These are phyloP conservation scores for Odontomyia ornata DNA, from an alignment of 2,888 invertebrate species.

Conservation along the genomic window DNA sequence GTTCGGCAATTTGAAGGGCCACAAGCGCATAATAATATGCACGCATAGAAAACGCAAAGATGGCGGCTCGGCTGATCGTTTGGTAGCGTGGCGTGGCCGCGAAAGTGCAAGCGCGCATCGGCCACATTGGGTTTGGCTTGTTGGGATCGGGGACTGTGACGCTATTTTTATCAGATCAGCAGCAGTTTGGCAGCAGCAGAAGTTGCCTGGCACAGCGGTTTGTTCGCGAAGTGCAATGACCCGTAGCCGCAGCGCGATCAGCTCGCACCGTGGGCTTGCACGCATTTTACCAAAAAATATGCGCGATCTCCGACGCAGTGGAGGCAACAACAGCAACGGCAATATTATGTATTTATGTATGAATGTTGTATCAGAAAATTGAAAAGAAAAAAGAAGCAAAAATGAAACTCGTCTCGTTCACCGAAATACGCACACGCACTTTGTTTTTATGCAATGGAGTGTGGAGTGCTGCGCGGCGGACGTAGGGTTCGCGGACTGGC, in stretches of 20 bases:
- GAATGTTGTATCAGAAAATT: constrained; percentile 9
- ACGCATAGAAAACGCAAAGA: constrained; percentile 9
- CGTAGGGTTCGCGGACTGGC: neutral
- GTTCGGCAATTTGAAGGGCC: constrained; percentile 9
- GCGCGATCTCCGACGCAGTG: constrained; percentile 7
- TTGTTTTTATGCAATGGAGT: constrained; percentile 24
- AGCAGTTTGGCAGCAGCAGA: constrained; percentile 25
- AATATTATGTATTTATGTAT: neutral
- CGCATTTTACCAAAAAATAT: constrained; percentile 22
- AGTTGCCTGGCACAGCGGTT: constrained; percentile 10
- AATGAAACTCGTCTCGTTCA: constrained; percentile 14
- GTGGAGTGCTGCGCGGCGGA: neutral
- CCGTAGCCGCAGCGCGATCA: neutral
- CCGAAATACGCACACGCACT: constrained; percentile 29
- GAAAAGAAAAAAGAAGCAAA: constrained; percentile 33
- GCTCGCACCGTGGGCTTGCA: neutral
- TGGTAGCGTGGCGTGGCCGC: constrained; percentile 11
- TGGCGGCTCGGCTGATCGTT: constrained; percentile 34
- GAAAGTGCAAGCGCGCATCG: constrained; percentile 25
- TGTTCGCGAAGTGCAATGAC: constrained; percentile 41
- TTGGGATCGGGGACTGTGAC: constrained; percentile 8
- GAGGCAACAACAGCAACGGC: neutral
- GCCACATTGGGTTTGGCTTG: neutral
- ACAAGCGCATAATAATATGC: constrained; percentile 10
- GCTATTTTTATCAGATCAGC: constrained; percentile 44